Evolutionary conservation across 2,888 invertebrate species (phyloP).

Genomic region (Troides aeacus): DNA sequence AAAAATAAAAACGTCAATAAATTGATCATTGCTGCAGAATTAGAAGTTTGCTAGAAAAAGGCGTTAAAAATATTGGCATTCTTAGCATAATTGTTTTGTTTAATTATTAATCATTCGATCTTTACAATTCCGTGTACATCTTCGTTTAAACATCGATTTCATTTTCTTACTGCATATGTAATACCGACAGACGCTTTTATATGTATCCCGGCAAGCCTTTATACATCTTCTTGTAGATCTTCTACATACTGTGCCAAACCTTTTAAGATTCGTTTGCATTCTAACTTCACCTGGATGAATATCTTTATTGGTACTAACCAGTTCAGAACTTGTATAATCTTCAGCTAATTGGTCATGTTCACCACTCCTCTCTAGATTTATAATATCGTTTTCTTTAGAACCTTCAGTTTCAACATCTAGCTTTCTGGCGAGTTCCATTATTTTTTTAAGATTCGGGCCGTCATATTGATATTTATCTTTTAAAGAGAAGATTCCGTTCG

Average conservation of each 20-base stretch:
- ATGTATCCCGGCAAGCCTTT: conserved; percentile 43
- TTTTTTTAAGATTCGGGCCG: background rate
- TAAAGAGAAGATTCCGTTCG: background rate
- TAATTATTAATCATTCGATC: background rate
- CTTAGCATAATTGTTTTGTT: background rate
- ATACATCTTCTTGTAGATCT: conserved; percentile 35
- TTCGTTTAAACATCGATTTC: conserved; percentile 7
- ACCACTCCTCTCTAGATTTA: background rate
- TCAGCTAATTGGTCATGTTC: background rate
- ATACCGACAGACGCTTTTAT: conserved; percentile 32
- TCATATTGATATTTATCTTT: background rate
- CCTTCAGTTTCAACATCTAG: background rate
- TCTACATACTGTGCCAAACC: conserved; percentile 1
- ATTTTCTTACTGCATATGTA: conserved; percentile 6
- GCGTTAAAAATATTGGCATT: background rate
- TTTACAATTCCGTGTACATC: conserved; percentile 20
- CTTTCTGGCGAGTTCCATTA: conserved; percentile 5
- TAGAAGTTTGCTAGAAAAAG: background rate
- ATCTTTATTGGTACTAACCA: background rate
- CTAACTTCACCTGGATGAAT: background rate
- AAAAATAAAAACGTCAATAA: too few relatives aligned
- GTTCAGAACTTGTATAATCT: conserved; percentile 1
- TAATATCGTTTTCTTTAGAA: background rate
- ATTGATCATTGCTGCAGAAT: background rate
- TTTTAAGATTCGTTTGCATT: background rate